phyloP scores from a whole-genome alignment of 2,113 vertebrate species.

The Aspidoscelis tigris region DNA sequence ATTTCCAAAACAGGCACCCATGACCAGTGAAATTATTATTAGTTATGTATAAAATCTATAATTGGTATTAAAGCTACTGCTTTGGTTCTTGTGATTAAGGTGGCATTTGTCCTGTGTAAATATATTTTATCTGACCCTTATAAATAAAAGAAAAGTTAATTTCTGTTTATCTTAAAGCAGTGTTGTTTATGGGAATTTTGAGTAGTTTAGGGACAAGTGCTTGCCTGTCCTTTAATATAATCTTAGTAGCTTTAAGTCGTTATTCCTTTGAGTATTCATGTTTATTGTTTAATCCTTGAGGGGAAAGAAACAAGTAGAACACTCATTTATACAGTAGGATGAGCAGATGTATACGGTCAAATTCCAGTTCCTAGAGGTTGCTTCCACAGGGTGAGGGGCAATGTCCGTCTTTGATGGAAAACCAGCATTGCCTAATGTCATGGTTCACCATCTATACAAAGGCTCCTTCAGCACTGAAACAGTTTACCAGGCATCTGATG shows the following conservation, averaged over 20 bases:
- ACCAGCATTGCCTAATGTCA: too few relatives aligned
- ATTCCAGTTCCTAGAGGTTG: too few relatives aligned
- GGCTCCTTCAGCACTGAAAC: too few relatives aligned
- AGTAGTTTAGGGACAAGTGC: conserved; percentile 2
- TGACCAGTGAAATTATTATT: background rate
- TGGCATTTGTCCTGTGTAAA: background rate
- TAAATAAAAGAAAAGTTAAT: background rate
- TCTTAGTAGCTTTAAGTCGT: background rate
- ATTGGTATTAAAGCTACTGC: background rate
- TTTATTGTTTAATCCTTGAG: background rate
- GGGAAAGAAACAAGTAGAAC: background rate
- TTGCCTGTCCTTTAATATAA: conserved; percentile 4
- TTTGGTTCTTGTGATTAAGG: background rate
- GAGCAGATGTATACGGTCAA: background rate
- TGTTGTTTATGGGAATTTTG: background rate
- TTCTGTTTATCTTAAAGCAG: background rate
- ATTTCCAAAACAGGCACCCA: background rate
- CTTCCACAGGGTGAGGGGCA: too few relatives aligned
- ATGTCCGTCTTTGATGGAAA: too few relatives aligned
- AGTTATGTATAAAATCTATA: background rate
- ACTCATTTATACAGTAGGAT: background rate
- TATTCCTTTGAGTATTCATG: background rate
- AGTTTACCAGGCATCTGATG: too few relatives aligned
- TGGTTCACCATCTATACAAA: too few relatives aligned
- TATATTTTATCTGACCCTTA: background rate